Conservation (phyloP, 1,140 invertebrate genomes). For the Drosophila athabasca region DNA sequence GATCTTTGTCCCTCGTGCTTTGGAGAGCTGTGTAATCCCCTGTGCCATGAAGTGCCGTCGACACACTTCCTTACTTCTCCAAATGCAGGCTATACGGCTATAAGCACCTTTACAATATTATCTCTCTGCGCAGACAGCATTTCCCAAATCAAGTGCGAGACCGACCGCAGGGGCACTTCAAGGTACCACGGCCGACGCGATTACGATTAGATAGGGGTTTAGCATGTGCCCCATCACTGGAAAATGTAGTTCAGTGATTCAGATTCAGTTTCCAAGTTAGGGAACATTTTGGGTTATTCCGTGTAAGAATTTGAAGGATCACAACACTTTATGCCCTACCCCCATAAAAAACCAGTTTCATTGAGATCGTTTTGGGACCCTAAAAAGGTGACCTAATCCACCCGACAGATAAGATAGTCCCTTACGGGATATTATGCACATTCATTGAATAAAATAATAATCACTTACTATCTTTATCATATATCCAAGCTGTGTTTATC, state of each 20-base stretch:
- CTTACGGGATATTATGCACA: slow-evolving; percentile 35
- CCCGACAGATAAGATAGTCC: slow-evolving; percentile 44
- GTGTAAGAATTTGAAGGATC: slow-evolving; percentile 8
- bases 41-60: not conserved
- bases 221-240: slow-evolving; percentile 45
- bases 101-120: slow-evolving; percentile 38
- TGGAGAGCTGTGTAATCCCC: slow-evolving; percentile 30
- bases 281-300: slow-evolving; percentile 25
- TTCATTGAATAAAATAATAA: slow-evolving; percentile 38
- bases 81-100: slow-evolving; percentile 17
- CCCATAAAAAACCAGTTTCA: slow-evolving; percentile 13
- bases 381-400: slow-evolving; percentile 15
- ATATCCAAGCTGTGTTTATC: slow-evolving; percentile 44
- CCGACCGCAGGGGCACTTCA: slow-evolving; percentile 42
- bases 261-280: slow-evolving; percentile 5
- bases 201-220: slow-evolving; percentile 61
- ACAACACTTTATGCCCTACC: slow-evolving; percentile 2
- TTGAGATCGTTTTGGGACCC: slow-evolving; percentile 28
- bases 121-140: slow-evolving; percentile 46
- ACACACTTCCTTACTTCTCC: not conserved
- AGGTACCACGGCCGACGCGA: slow-evolving; percentile 28
- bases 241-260: slow-evolving; percentile 3
- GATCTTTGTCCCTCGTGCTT: slow-evolving; percentile 17
- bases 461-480: slow-evolving; percentile 3
- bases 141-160: slow-evolving; percentile 56